phyloP scores from a whole-genome alignment of 2,888 invertebrate genomes.

The Octodonta nipae region DNA sequence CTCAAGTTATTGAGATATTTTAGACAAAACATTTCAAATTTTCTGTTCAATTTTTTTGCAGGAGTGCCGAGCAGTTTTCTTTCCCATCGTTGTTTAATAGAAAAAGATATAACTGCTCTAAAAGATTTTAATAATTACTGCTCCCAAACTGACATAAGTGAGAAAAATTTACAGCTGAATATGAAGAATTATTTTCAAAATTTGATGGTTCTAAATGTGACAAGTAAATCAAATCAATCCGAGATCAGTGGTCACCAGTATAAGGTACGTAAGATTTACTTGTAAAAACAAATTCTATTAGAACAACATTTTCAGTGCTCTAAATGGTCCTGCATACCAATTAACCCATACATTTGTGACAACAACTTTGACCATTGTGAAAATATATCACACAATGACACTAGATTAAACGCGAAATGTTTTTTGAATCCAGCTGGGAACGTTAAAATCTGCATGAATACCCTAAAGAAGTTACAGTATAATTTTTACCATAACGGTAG shows the following conservation, averaged over 20 bases:
- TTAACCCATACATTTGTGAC: constrained; percentile 26
- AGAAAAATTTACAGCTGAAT: constrained; percentile 26
- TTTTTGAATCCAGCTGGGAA: constrained; percentile 15
- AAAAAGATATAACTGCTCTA: constrained; percentile 35
- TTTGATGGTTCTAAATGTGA: constrained; percentile 22
- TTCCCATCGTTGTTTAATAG: constrained; percentile 26
- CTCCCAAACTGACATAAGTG: constrained; percentile 29
- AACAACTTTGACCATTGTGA: constrained; percentile 23
- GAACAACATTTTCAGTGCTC: no score
- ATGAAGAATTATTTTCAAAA: constrained; percentile 28
- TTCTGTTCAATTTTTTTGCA: constrained; percentile 14
- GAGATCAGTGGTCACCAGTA: no score
- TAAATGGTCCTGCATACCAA: constrained; percentile 28
- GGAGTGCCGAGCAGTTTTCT: constrained; percentile 29
- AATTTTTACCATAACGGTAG: constrained; percentile 35
- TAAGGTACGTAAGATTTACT: no score
- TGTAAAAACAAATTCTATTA: no score
- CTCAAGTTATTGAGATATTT: constrained; percentile 5
- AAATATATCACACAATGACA: constrained; percentile 14
- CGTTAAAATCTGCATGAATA: constrained; percentile 24
- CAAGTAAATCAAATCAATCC: no score
- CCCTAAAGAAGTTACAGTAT: constrained; percentile 28
- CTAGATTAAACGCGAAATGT: constrained; percentile 14
- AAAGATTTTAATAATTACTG: constrained; percentile 34
- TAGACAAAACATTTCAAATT: constrained; percentile 7